These are phyloP conservation scores for Alsophila aescularia DNA, from an alignment of 2,888 invertebrate genomes.

Conservation along the genomic window DNA sequence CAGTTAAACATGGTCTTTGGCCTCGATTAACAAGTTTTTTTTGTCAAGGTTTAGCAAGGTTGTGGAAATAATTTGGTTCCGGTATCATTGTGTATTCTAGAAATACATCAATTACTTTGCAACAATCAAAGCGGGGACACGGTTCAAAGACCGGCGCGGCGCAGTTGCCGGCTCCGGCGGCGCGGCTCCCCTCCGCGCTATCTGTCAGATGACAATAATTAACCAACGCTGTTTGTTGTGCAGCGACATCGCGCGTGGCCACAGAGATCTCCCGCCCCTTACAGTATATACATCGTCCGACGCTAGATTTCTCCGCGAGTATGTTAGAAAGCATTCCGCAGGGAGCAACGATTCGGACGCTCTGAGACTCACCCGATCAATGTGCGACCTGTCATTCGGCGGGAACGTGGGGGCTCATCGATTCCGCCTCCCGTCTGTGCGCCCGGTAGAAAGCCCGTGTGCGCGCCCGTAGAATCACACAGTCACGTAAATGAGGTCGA, in stretches of 20 bases:
- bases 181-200: constrained; percentile 37
- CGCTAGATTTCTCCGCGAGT: constrained; percentile 17
- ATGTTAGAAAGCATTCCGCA: constrained; percentile 1
- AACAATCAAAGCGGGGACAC: constrained; percentile 47
- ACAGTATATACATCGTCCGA: constrained; percentile 18
- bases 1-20: too few species aligned
- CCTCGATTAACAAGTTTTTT: too few species aligned
- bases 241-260: constrained; percentile 24
- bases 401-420: constrained; percentile 66
- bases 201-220: constrained; percentile 48
- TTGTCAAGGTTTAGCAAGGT: constrained; percentile 13
- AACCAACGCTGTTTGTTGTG: constrained; percentile 42
- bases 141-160: constrained; percentile 70
- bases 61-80: constrained; percentile 7
- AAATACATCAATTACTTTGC: constrained; percentile 53
- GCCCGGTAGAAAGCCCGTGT: constrained; percentile 64
- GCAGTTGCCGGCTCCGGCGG: constrained; percentile 38
- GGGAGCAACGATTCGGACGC: constrained; percentile 22
- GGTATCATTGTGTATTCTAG: constrained; percentile 44
- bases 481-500: constrained; percentile 71
- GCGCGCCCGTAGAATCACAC: constrained; percentile 56
- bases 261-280: constrained; percentile 24
- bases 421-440: constrained; percentile 57
- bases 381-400: constrained; percentile 69
- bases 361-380: constrained; percentile 74